These are phyloP conservation scores for Psephotus haematonotus DNA, from an alignment of 2,113 vertebrate genomes.

Conservation along the genomic window DNA sequence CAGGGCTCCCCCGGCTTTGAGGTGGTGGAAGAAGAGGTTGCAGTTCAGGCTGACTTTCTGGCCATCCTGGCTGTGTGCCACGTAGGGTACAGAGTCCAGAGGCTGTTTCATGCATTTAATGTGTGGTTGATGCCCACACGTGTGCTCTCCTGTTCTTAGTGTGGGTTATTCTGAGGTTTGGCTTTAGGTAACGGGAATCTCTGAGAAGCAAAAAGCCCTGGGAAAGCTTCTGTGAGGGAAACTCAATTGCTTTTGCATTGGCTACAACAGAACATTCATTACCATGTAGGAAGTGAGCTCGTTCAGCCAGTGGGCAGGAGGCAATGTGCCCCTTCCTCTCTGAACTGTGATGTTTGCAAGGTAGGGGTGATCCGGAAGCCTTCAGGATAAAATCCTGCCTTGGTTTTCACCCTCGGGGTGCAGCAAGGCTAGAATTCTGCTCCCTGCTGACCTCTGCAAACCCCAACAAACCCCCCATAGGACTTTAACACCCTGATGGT, in stretches of 20 bases:
- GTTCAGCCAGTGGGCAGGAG: not conserved
- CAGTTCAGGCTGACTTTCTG: not conserved
- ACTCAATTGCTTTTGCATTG: not conserved
- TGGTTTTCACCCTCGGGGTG: not conserved
- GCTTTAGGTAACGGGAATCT: not conserved
- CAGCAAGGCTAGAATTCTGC: not conserved
- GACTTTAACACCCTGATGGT: not conserved
- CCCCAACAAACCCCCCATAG: not conserved
- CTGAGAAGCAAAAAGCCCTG: not conserved
- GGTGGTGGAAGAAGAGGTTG: not conserved
- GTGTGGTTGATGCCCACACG: fast-evolving
- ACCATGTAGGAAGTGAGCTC: not conserved
- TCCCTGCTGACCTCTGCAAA: not conserved
- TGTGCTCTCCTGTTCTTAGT: not conserved
- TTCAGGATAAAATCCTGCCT: not conserved
- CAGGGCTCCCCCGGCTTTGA: not conserved
- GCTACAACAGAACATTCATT: not conserved
- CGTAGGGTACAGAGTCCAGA: not conserved
- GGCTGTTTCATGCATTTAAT: not conserved
- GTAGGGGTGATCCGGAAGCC: not conserved
- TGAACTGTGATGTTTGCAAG: not conserved
- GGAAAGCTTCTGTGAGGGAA: not conserved
- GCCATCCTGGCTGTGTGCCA: not conserved
- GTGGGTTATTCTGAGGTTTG: not conserved
- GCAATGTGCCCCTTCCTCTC: not conserved